These are phyloP conservation scores for Molorchus minor DNA, from an alignment of 2,888 invertebrate genomes.

Conservation along the genomic window DNA sequence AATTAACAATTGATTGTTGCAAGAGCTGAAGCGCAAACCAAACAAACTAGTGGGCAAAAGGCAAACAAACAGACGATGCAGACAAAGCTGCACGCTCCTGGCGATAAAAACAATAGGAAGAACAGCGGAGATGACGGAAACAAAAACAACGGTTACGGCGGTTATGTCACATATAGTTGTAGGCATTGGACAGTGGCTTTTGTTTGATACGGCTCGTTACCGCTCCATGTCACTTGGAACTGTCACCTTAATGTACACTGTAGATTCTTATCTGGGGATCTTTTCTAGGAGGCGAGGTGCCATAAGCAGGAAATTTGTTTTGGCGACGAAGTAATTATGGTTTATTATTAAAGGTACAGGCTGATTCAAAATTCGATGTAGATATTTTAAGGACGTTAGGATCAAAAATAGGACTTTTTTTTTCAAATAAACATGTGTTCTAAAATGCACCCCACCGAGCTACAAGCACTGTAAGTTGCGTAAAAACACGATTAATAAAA, in stretches of 20 bases:
- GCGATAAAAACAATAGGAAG: conserved; percentile 40
- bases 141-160: conserved; percentile 46
- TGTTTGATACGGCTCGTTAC: conserved; percentile 53
- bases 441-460: too few relatives aligned
- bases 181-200: conserved; percentile 37
- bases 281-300: not conserved
- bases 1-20: conserved; percentile 38
- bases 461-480: too few relatives aligned
- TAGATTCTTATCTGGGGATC: conserved; percentile 20
- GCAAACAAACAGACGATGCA: conserved; percentile 45
- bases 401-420: too few relatives aligned
- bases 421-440: too few relatives aligned
- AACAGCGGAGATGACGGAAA: conserved; percentile 45
- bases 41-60: conserved; percentile 43
- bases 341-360: too few relatives aligned
- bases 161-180: conserved; percentile 46
- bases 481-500: too few relatives aligned
- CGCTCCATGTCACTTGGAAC: conserved; percentile 45
- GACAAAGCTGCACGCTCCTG: conserved; percentile 37
- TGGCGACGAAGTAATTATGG: not conserved
- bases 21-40: conserved; percentile 43
- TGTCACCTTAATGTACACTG: conserved; percentile 46
- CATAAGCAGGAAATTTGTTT: conserved; percentile 4
- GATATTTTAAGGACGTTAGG: too few relatives aligned
- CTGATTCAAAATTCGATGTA: too few relatives aligned